Base-by-base conservation (phyloP, 2,888 invertebrate genomes). In the Globia sparganii region DNA sequence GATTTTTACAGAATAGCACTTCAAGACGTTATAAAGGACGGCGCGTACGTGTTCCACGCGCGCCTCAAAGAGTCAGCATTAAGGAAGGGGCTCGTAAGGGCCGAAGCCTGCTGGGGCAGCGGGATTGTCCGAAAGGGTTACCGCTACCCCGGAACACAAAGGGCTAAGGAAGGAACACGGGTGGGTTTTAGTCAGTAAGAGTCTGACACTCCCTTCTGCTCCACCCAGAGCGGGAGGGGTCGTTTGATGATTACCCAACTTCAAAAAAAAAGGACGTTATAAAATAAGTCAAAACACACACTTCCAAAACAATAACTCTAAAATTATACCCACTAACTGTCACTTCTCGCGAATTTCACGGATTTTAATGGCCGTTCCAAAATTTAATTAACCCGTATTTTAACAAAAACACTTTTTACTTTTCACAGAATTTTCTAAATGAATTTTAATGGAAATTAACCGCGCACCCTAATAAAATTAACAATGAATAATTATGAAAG, bases 391-490 rank as follows among this genome's bases (percentile, higher is more conserved):
- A 62, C 75, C 72, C 75, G 58, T 76, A 80, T 80, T 84, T 80
- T 66, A 73, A 49, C 68, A 31, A 79, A 53, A 85, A 77, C 59
- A 73, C 69, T 78, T 87, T 87, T 75, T 71, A 80, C 74, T 75
- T 70, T 70, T 71, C 34, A 76, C 49, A 34, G 77, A 86, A 78
- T 83, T 80, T 77, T 74, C 73, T 71, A 75, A 77, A 86, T 84
- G 77, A 86, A 86, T 83, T 80, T 81, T 71, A 86, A 86, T 86
- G 73, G 72, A 77, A 77, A 86, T 75, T 84, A 81, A 83, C 70
- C 53, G 66, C 71, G 75, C 78, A 77, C 77, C 84, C 82, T 82
- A 76, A 78, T 78, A 75, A 75, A 82, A 87, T 82, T 83, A 84
- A 80, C 77, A 68, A 78, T 81, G 71, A 81, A 81, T 80, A 85